Percentiles rank a stretch among this genome's conserved stretches.
Evolutionary conservation across 2,888 invertebrate species (phyloP).

Genomic region (Nephrotoma flavescens): DNA sequence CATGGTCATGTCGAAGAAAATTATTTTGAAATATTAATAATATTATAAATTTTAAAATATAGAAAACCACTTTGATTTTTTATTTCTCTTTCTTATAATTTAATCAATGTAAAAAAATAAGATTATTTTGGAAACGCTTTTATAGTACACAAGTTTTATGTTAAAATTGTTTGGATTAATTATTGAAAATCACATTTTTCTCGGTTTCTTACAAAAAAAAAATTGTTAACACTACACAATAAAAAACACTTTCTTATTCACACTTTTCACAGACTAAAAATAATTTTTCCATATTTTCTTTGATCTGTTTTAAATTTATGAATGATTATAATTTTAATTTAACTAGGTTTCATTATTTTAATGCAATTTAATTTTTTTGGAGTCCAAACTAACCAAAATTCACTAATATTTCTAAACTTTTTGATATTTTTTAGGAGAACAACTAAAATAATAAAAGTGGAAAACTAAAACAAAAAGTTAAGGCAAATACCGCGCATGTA

Average conservation of each 20-base stretch:
- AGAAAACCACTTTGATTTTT: not conserved
- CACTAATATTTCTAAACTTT: not conserved
- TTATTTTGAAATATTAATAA: not conserved
- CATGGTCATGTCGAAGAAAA: not conserved
- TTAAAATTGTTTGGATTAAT: not conserved
- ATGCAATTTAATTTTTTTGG: not conserved
- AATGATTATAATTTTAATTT: not conserved
- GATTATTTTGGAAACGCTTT: not conserved
- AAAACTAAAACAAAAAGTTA: not conserved
- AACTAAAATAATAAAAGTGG: not conserved
- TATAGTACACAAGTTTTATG: not conserved
- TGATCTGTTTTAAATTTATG: not conserved
- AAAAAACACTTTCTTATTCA: not conserved
- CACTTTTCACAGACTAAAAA: not conserved
- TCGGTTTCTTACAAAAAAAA: not conserved
- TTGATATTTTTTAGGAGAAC: not conserved
- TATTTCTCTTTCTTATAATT: not conserved
- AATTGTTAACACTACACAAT: not conserved
- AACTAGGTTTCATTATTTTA: not conserved
- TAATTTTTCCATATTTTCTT: not conserved
- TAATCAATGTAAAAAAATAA: not conserved
- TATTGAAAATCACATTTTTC: not conserved
- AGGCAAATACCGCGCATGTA: not conserved
- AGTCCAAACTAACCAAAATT: not conserved
- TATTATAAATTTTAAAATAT: not conserved